Percentiles rank a stretch among this genome's conserved stretches.
Conservation (phyloP, 2,797 vertebrate species). For the Anas bernieri region DNA sequence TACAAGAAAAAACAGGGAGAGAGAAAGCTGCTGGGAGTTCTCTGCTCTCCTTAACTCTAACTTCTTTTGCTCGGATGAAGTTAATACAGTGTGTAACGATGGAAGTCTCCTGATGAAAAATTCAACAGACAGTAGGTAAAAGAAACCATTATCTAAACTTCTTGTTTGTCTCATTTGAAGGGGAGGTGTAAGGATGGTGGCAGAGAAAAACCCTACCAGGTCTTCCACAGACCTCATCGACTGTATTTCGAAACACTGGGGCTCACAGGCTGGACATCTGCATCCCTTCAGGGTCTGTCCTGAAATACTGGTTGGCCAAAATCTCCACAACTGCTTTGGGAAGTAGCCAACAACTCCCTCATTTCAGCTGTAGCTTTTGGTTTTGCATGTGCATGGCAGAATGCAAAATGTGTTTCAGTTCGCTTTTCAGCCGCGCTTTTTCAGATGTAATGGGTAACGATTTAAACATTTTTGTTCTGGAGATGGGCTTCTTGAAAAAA, state of each 20-base stretch:
- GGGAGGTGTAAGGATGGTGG: not conserved
- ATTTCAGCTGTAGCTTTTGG: not conserved
- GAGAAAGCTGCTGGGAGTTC: not conserved
- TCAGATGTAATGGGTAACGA: not conserved
- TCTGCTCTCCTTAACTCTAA: not conserved
- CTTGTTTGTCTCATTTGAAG: not conserved
- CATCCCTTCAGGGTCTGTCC: not conserved
- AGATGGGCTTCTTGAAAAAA: not conserved
- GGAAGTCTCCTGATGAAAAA: not conserved
- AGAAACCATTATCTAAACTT: not conserved
- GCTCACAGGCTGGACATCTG: not conserved
- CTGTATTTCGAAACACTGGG: not conserved
- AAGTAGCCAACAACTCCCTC: not conserved
- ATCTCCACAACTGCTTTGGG: not conserved
- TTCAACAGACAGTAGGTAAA: not conserved
- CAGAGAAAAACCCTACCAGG: not conserved
- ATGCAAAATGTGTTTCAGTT: not conserved
- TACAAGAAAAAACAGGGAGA: not conserved
- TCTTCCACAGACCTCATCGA: not conserved
- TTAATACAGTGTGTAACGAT: not conserved
- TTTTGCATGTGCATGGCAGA: not conserved
- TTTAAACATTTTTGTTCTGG: not conserved
- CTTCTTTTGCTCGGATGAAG: not conserved
- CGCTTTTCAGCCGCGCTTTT: not conserved
- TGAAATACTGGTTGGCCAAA: not conserved